These are phyloP conservation scores for Lampris megalopsis DNA, from an alignment of 2,113 vertebrate genomes.

Conservation along the genomic window DNA sequence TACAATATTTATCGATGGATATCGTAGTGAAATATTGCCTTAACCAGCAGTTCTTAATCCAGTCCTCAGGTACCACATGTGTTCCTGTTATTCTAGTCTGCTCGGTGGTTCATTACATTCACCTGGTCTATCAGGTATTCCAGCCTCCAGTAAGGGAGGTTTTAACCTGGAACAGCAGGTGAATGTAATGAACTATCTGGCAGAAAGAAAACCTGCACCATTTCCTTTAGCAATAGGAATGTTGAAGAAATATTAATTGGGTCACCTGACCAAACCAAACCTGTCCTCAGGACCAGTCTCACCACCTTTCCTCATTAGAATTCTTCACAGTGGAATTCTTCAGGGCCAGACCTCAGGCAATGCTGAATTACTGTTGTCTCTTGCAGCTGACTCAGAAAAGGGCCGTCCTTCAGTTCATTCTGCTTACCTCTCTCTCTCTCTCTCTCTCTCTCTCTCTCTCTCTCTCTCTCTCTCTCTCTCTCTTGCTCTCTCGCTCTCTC, in stretches of 20 bases:
- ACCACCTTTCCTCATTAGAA: slow-evolving; percentile 8
- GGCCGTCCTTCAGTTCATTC: not conserved
- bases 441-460: not conserved
- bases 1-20: no score
- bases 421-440: slow-evolving; percentile 30
- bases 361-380: slow-evolving; percentile 30
- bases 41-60: no score
- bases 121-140: no score
- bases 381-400: slow-evolving; percentile 26
- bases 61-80: no score
- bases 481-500: not conserved
- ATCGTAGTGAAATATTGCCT: slow-evolving; percentile 5
- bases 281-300: slow-evolving; percentile 10
- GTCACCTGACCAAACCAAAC: not conserved
- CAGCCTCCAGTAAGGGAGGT: no score
- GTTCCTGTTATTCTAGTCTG: no score
- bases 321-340: slow-evolving; percentile 39
- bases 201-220: no score
- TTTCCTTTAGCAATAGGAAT: slow-evolving; percentile 4
- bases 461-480: not conserved
- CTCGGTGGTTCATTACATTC: no score
- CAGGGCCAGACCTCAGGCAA: not conserved
- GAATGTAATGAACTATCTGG: no score
- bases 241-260: slow-evolving; percentile 38
- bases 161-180: no score